A percentile compares a stretch with the other conserved stretches of the same genome.
These are phyloP conservation scores for Mystacornis crossleyi DNA, from an alignment of 2,113 vertebrate genomes.

Conservation along the genomic window DNA sequence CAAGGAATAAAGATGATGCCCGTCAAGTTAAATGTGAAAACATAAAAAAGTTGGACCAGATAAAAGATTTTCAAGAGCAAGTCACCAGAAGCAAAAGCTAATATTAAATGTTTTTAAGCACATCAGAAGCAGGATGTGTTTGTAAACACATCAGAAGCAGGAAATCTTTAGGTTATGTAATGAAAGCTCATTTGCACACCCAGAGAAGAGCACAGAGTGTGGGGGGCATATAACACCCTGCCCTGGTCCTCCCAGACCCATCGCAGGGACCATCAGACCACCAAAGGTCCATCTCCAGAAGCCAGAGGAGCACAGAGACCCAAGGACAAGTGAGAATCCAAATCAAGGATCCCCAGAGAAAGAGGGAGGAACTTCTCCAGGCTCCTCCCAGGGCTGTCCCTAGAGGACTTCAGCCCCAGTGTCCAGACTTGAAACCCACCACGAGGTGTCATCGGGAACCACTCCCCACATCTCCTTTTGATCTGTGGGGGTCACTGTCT, in stretches of 20 bases:
- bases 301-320: not conserved
- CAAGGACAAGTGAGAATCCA: not conserved
- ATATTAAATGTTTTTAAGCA: not conserved
- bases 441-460: not conserved
- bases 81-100: not conserved
- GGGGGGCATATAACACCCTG: fast-evolving
- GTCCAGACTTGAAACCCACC: not conserved
- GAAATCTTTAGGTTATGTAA: not conserved
- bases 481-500: not conserved
- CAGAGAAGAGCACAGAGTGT: not conserved
- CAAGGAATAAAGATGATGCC: not conserved
- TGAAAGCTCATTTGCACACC: not conserved
- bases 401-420: not conserved
- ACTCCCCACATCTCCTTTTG: not conserved
- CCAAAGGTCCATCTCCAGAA: not conserved
- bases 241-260: not conserved
- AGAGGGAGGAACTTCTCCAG: not conserved
- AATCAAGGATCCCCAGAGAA: not conserved
- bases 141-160: not conserved
- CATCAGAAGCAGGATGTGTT: not conserved
- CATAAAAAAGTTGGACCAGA: not conserved
- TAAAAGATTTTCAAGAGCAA: not conserved
- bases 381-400: not conserved
- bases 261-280: not conserved
- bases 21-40: not conserved